Evolutionary conservation across 2,888 invertebrate species (phyloP).

Genomic region (Pteria penguin): DNA sequence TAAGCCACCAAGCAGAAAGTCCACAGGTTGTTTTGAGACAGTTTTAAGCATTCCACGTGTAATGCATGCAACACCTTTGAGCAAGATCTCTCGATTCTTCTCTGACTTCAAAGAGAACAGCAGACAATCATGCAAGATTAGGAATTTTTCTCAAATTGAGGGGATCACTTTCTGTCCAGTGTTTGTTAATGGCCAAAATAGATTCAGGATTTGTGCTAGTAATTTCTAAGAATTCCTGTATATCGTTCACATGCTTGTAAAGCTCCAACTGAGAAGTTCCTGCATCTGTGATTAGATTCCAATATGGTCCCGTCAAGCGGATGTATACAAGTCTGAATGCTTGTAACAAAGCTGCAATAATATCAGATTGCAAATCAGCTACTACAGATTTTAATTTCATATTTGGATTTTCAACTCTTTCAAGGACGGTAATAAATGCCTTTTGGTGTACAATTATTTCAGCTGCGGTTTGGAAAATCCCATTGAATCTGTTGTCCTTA

Average conservation of each 20-base stretch:
- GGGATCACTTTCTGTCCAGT: not conserved
- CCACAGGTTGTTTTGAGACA: slow-evolving; percentile 43
- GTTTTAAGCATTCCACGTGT: slow-evolving; percentile 23
- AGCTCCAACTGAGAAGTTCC: slow-evolving; percentile 42
- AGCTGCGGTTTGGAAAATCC: slow-evolving; percentile 43
- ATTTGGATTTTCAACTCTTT: slow-evolving; percentile 42
- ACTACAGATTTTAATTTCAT: slow-evolving; percentile 36
- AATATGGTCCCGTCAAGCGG: slow-evolving; percentile 49
- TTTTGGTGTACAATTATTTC: slow-evolving; percentile 33
- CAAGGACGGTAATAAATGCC: slow-evolving; percentile 33
- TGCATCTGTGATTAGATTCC: slow-evolving; percentile 33
- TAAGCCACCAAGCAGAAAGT: slow-evolving; percentile 46
- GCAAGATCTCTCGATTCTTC: slow-evolving; percentile 20
- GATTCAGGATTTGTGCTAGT: not conserved
- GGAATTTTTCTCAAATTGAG: no score
- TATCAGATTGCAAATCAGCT: slow-evolving; percentile 30
- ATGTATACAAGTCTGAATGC: slow-evolving; percentile 40
- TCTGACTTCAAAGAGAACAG: not conserved
- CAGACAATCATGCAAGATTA: not conserved
- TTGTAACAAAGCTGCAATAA: slow-evolving; percentile 30
- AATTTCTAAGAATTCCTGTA: slow-evolving; percentile 18
- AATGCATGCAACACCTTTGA: slow-evolving; percentile 4
- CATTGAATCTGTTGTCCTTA: slow-evolving; percentile 52
- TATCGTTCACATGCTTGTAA: slow-evolving; percentile 11
- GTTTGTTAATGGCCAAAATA: not conserved